Evolutionary conservation across 2,797 vertebrate genomes (phyloP), one percentile per base, ranked within the genome.

Genomic region (Selene dorsalis): DNA sequence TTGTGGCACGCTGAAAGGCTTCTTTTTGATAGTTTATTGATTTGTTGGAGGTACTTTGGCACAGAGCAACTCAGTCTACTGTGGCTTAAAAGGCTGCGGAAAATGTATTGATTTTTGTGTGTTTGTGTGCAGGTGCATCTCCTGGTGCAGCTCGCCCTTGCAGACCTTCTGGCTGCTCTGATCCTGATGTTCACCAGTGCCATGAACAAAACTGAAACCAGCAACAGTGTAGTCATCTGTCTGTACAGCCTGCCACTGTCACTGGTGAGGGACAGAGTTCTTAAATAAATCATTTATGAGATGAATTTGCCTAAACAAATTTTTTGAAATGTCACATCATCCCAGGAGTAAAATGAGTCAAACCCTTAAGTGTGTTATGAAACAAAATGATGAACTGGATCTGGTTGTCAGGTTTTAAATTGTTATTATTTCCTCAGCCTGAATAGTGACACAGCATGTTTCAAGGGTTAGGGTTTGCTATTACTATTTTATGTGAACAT

Each of bases 71-170:
- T n/a, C 57, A 18, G 57, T 59, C n/a, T 58, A 13, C 9, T 69
- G 16, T 24, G 7, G 7, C 17, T 39, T 10, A 35, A 72, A 39
- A 32, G 2, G 16, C 41, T 13, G 10, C 22, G 22, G 8, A 4
- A 35, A 3, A n/a, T 43, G 14, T 65, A 14, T 28, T 64, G 13
- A 43, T 10, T 53, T 57, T 28, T 10, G 0, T 64, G 12, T 64
- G 20, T 69, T 47, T 83, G n/a, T 77, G 69, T 77, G 41, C 88
- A 96, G 96, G 94, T 91, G 20, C 90, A 91, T 1, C 91, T 96
- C 4, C 90, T 96, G 70, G 90, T 94, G 72, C 95, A 96, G 79
- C 92, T 97, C 0, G 87, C 95, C 22, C 87, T 96, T 71, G 95
- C 95, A 0, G 96, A 96, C 84, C 87, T 96, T 52, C 84, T 96